Conservation (phyloP, 2,888 invertebrate genomes). For the Zelleria hepariella region DNA sequence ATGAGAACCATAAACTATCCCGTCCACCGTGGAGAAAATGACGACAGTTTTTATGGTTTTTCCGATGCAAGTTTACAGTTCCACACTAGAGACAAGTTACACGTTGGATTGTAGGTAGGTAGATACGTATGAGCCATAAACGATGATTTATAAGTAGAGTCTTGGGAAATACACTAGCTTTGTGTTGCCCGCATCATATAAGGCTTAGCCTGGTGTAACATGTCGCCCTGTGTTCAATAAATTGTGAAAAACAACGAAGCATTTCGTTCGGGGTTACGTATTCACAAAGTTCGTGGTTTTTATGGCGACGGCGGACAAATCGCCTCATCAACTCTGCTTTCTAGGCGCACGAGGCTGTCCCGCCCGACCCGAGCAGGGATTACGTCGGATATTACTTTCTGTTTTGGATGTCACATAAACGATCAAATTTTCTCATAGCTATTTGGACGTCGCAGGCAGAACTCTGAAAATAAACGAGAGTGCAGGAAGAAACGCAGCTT, state of each 20-base stretch:
- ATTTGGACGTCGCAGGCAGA: background rate
- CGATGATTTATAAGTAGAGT: conserved; percentile 26
- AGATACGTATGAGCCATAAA: conserved; percentile 22
- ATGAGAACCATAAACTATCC: conserved; percentile 2
- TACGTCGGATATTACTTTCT: conserved; percentile 7
- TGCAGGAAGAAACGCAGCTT: background rate
- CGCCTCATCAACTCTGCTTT: conserved; percentile 30
- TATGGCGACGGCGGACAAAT: conserved; percentile 34
- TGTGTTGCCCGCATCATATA: conserved; percentile 34
- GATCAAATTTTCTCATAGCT: background rate
- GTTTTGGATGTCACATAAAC: conserved; percentile 6
- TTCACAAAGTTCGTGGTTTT: conserved; percentile 48
- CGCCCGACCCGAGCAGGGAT: conserved; percentile 8
- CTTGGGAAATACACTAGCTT: conserved; percentile 25
- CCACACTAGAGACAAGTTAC: background rate
- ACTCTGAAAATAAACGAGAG: background rate
- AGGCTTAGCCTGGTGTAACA: conserved; percentile 7
- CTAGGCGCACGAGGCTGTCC: background rate
- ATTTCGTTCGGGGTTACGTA: conserved; percentile 23
- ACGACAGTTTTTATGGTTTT: background rate
- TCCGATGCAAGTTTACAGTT: background rate
- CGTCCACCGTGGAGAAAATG: background rate
- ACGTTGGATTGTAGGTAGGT: too few relatives aligned
- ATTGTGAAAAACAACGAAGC: conserved; percentile 42
- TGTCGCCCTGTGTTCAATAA: conserved; percentile 34